Percentiles rank a stretch among this genome's conserved stretches.
phyloP scores from a whole-genome alignment of 1,140 invertebrate species.

The Drosophila sproati region DNA sequence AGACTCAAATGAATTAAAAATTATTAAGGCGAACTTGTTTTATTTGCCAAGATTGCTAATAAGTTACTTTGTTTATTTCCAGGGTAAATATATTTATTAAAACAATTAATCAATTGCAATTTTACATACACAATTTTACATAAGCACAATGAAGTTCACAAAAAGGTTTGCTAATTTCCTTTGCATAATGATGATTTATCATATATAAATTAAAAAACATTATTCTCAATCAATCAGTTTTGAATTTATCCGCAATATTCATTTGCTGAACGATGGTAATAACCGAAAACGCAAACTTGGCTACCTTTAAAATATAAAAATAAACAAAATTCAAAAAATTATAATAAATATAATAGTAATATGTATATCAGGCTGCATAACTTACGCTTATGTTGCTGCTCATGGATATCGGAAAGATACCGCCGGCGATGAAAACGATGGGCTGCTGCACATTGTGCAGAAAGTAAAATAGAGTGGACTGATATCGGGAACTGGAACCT shows the following conservation, averaged over 20 bases:
- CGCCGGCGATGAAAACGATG: conserved; percentile 64
- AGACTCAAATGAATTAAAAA: no score
- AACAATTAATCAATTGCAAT: no score
- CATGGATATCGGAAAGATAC: conserved; percentile 72
- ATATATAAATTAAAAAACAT: no score
- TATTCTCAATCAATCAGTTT: conserved; percentile 44
- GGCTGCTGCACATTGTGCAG: conserved; percentile 72
- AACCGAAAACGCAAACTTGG: conserved; percentile 71
- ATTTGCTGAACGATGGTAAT: conserved; percentile 70
- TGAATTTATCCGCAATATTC: conserved; percentile 73
- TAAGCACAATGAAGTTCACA: no score
- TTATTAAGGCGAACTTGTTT: no score
- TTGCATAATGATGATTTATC: no score
- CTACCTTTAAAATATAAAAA: conserved; percentile 42
- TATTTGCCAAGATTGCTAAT: no score
- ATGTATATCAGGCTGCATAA: not conserved
- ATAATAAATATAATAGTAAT: not conserved
- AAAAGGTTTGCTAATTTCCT: no score
- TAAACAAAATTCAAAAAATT: conserved; percentile 1
- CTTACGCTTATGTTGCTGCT: conserved; percentile 75
- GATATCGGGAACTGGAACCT: conserved; percentile 49
- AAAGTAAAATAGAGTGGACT: conserved; percentile 64
- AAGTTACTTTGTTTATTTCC: no score
- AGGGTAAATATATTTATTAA: no score
- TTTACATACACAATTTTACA: no score